These are phyloP conservation scores for Apogon hyalosoma DNA, from an alignment of 2,797 vertebrate genomes.

Conservation along the genomic window DNA sequence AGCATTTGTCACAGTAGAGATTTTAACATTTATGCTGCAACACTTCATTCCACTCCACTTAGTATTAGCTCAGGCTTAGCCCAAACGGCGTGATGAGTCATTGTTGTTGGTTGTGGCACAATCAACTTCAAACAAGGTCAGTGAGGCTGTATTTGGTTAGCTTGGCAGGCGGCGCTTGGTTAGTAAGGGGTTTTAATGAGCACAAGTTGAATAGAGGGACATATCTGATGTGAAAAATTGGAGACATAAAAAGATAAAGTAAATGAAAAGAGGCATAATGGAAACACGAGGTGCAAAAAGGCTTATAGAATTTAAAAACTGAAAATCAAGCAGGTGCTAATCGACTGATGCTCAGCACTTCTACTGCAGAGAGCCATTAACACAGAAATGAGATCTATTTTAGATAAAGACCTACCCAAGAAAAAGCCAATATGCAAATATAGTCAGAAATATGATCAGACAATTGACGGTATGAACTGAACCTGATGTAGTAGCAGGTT, in stretches of 20 bases:
- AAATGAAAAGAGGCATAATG: background rate
- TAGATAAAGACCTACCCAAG: slow-evolving; percentile 14
- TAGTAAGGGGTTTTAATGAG: slow-evolving; percentile 11
- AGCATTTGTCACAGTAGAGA: slow-evolving; percentile 53
- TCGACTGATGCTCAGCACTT: background rate
- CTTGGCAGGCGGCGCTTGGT: slow-evolving; percentile 13
- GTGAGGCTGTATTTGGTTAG: slow-evolving; percentile 5
- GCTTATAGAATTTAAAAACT: slow-evolving; percentile 8
- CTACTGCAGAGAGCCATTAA: slow-evolving; percentile 11
- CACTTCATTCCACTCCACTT: slow-evolving; percentile 50
- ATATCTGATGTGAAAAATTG: slow-evolving; percentile 16
- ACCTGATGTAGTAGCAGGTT: background rate
- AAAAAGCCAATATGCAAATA: slow-evolving; percentile 5
- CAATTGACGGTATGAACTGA: background rate
- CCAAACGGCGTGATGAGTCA: slow-evolving; percentile 36
- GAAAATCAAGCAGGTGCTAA: slow-evolving; percentile 22
- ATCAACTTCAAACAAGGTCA: slow-evolving; percentile 58
- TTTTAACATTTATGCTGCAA: slow-evolving; percentile 21
- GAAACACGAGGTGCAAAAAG: background rate
- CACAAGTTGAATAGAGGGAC: background rate
- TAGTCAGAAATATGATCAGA: slow-evolving; percentile 7
- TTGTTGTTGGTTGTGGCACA: slow-evolving; percentile 38
- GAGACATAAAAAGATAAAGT: background rate
- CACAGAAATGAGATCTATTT: slow-evolving; percentile 41
- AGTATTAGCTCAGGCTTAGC: slow-evolving; percentile 51